Base-by-base conservation (phyloP, 1,140 invertebrate species). In the Drosophila bifasciata region DNA sequence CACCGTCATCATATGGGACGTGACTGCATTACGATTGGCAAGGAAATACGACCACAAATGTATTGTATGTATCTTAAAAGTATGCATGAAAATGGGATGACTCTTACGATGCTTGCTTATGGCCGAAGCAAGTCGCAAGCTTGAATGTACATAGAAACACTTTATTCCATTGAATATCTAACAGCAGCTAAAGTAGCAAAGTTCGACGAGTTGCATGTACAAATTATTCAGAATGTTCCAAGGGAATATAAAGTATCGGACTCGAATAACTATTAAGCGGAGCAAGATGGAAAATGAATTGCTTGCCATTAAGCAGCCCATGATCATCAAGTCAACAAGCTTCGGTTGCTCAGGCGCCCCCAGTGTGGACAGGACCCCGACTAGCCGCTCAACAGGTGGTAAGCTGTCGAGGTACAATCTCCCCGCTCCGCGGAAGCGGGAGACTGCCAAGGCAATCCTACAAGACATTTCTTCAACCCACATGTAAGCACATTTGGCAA, bases 1-100 rank as follows among this genome's bases (percentile, higher is more conserved):
- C 41, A 45, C 39, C 48, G 40, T 23, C 62, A 68, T 89, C 85
- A 89, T 89, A 81, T 89, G 85, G 63, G 80, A 89, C 85, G 85
- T 89, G 85, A 89, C 85, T 89, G 71, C 28, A 49, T 32, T 62
- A 25, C 21, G 41, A 62, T 60, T 75, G 53, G n/a, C 21, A n/a
- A 17, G 15, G n/a, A 21, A 41, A 58, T 28, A 16, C 53, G 46
- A 48, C 40, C 40, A 50, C 41, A 32, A 67, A 48, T 51, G 45
- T 55, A 52, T 28, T 43, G 32, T 32, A 48, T 16, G 46, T 39
- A 55, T 16, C n/a, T 21, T 23, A 40, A 17, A 32, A 56, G 32
- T 71, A 49, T 72, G 74, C 53, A 79, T 63, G 61, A 44, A 64
- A 64, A 78, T 72, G 41, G 57, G 53, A 19, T 50, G 46, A 49